Conservation (phyloP, 2,113 vertebrate genomes). For the Mixornis gularis region DNA sequence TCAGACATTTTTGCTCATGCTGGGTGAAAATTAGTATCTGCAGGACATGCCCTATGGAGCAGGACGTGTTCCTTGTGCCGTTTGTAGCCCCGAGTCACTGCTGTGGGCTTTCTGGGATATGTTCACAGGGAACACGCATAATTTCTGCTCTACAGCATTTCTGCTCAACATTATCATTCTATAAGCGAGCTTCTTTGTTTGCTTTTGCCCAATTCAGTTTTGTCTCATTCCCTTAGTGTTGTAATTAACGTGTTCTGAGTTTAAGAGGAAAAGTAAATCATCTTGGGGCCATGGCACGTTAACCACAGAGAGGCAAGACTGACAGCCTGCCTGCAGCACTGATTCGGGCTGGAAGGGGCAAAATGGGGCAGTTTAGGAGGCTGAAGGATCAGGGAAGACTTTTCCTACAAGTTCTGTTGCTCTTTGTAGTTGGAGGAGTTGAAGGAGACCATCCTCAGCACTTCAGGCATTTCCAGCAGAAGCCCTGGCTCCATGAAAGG, state of each 20-base stretch:
- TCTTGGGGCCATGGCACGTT: not conserved
- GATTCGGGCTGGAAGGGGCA: not conserved
- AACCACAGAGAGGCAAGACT: not conserved
- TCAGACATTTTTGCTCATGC: not conserved
- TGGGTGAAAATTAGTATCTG: not conserved
- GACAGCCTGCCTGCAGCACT: accelerated
- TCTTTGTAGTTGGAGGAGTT: not conserved
- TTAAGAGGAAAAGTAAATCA: not conserved
- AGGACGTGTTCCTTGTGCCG: not conserved
- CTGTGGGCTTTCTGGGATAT: not conserved
- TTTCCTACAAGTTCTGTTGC: not conserved
- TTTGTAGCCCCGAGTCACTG: not conserved
- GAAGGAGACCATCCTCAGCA: not conserved
- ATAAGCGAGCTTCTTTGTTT: constrained; percentile 26
- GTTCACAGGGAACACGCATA: not conserved
- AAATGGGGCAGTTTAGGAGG: not conserved
- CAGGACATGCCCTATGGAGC: not conserved
- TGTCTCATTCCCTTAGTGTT: not conserved
- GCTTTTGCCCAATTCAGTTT: not conserved
- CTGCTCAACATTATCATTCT: not conserved
- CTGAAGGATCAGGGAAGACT: not conserved
- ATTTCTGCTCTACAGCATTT: constrained; percentile 24
- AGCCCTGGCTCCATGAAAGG: not conserved
- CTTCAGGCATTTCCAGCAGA: not conserved
- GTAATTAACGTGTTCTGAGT: constrained; percentile 6